A percentile compares a stretch with the other conserved stretches of the same genome.
Evolutionary conservation across 2,113 vertebrate genomes (phyloP).

Genomic region (Periophthalmodon schlosseri): DNA sequence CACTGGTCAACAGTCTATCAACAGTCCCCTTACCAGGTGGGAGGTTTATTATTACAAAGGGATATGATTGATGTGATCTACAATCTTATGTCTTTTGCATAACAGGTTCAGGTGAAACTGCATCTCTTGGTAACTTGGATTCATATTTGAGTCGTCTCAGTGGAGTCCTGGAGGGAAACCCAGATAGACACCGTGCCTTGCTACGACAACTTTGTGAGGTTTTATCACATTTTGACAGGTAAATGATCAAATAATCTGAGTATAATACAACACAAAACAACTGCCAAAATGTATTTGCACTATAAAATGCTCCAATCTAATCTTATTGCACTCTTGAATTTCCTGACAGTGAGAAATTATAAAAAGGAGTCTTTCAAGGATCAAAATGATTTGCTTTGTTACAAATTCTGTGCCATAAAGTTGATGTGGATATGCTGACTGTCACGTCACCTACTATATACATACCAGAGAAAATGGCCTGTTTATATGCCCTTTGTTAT

Average conservation of each 20-base stretch:
- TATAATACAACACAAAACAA: neutral
- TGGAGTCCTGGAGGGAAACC: slow-evolving; percentile 88
- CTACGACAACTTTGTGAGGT: slow-evolving; percentile 90
- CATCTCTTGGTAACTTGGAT: slow-evolving; percentile 90
- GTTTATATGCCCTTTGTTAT: slow-evolving; percentile 25
- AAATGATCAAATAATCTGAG: slow-evolving; percentile 13
- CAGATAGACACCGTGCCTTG: slow-evolving; percentile 86
- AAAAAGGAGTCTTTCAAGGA: slow-evolving; percentile 41
- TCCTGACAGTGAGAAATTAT: slow-evolving; percentile 77
- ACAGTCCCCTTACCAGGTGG: slow-evolving; percentile 91
- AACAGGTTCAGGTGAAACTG: slow-evolving; percentile 91
- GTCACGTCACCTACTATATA: slow-evolving; percentile 23
- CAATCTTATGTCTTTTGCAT: neutral
- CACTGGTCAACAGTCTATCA: slow-evolving; percentile 86
- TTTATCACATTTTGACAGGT: slow-evolving; percentile 93
- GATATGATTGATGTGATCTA: neutral
- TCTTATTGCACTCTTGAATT: slow-evolving; percentile 13
- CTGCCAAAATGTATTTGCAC: neutral
- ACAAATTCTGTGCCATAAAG: slow-evolving; percentile 31
- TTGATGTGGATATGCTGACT: slow-evolving; percentile 21
- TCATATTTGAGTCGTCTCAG: slow-evolving; percentile 93
- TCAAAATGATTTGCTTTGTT: neutral
- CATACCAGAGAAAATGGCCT: slow-evolving; percentile 3
- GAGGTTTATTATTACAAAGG: slow-evolving; percentile 16
- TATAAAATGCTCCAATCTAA: neutral